Evolutionary conservation across 64 coral and sea anemone genomes (phyloP), one percentile per base, ranked within the genome.

Genomic region (Montipora capricornis): DNA sequence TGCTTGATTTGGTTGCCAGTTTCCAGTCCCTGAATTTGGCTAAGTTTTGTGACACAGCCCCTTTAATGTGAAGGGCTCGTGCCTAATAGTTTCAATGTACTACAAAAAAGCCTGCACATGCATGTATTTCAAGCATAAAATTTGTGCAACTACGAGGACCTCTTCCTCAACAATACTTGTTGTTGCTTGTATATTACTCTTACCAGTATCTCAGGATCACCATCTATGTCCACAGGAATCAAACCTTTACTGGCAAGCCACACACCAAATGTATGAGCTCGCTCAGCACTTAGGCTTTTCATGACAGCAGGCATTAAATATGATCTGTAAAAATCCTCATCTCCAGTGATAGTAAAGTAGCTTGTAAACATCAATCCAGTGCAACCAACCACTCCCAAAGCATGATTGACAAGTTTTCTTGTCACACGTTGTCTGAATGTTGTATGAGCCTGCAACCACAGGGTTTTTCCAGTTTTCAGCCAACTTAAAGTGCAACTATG

Each of bases 161-260:
- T 37, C 37, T 37, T 2, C 37, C 37, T 37, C 37, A 37, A 37
- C 37, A 37, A 37, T 37, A 37, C 37, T 37, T 37, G 0, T 37
- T 37, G 37, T 37, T 37, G 37, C 37, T 37, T 37, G 37, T 8
- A 37, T 51, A 51, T 80, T 19, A 26, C 11, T n/a, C 61, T 84
- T 92, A 99, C 97, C 89, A 99, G 80, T 55, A 96, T 80, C 29
- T 81, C 92, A 49, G 92, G 94, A 71, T 95, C 94, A 17, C 83
- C 26, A 77, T 76, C 59, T 19, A 24, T 47, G 77, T 99, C 98
- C 44, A 29, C 79, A 5, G 98, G 98, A 47, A 96, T 81, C 4
- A 96, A 37, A 76, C 95, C 98, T 57, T 89, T 92, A 8, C 95
- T 69, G 44, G 95, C 98, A 24, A 96, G 20, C 90, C 94, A 96